Conservation (phyloP, 2,113 vertebrate species). For the Chiloscyllium plagiosum region DNA sequence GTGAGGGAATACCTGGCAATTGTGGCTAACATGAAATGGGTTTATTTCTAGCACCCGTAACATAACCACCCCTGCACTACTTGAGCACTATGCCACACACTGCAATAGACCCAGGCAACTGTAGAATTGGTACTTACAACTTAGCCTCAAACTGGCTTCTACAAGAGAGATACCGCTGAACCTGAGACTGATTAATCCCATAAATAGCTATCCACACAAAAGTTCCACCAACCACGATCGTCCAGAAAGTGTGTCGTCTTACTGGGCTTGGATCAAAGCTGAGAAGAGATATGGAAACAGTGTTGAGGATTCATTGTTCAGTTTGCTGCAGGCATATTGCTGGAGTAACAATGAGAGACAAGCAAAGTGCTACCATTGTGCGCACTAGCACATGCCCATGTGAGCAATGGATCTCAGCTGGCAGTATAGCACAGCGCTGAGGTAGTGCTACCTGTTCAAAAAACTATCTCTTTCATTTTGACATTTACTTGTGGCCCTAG, state of each 20-base stretch:
- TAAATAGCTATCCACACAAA: slow-evolving; percentile 66
- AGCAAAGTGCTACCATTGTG: not conserved
- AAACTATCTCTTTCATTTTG: not conserved
- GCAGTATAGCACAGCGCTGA: not conserved
- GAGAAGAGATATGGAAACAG: not conserved
- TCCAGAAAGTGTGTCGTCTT: slow-evolving; percentile 66
- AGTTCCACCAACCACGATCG: slow-evolving; percentile 58
- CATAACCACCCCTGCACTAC: not conserved
- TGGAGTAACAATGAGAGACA: not conserved
- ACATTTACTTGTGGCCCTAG: not conserved
- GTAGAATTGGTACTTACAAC: slow-evolving; percentile 49
- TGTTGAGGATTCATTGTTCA: not conserved
- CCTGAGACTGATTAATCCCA: slow-evolving; percentile 67
- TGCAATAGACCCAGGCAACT: not conserved
- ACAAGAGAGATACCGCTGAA: slow-evolving; percentile 70
- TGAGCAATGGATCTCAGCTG: not conserved
- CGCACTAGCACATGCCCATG: not conserved
- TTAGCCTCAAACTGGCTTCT: slow-evolving; percentile 61
- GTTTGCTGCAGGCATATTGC: not conserved
- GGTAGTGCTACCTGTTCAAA: not conserved
- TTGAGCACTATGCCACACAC: not conserved
- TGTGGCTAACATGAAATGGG: not conserved
- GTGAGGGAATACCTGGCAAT: not conserved
- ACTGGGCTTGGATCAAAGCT: slow-evolving; percentile 66
- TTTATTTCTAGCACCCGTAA: not conserved